phyloP scores from a whole-genome alignment of 2,113 vertebrate species.

The Sinocyclocheilus anshuiensis region DNA sequence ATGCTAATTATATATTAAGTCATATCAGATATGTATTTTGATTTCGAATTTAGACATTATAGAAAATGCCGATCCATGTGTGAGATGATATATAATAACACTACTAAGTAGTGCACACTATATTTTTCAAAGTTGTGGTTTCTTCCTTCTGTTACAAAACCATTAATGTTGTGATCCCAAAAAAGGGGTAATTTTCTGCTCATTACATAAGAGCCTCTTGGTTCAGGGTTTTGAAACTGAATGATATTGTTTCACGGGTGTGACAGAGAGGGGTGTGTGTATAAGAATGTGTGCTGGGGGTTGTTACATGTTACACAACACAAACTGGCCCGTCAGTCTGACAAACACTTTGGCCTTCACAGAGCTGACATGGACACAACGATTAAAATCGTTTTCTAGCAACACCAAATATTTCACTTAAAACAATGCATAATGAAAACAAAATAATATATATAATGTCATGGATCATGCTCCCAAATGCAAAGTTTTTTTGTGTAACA shows the following conservation, averaged over 20 bases:
- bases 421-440: not conserved
- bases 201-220: conserved; percentile 56
- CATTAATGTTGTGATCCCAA: conserved; percentile 34
- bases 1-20: no score
- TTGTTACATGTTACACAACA: conserved; percentile 47
- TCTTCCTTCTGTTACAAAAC: conserved; percentile 53
- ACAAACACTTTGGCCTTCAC: not conserved
- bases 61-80: no score
- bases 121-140: conserved; percentile 2
- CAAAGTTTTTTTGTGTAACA: not conserved
- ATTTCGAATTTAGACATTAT: no score
- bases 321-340: conserved; percentile 37
- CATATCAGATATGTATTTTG: no score
- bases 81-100: no score
- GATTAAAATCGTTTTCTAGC: not conserved
- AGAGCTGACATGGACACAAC: not conserved
- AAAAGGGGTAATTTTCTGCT: conserved; percentile 39
- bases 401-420: not conserved
- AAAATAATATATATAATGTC: no score
- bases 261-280: conserved; percentile 54
- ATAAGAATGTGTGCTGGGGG: conserved; percentile 32
- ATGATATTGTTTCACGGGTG: conserved; percentile 50
- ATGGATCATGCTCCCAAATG: not conserved
- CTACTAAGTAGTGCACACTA: not conserved
- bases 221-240: conserved; percentile 44